Conservation (phyloP, 1,140 invertebrate species). For the Zaprionus inermis region DNA sequence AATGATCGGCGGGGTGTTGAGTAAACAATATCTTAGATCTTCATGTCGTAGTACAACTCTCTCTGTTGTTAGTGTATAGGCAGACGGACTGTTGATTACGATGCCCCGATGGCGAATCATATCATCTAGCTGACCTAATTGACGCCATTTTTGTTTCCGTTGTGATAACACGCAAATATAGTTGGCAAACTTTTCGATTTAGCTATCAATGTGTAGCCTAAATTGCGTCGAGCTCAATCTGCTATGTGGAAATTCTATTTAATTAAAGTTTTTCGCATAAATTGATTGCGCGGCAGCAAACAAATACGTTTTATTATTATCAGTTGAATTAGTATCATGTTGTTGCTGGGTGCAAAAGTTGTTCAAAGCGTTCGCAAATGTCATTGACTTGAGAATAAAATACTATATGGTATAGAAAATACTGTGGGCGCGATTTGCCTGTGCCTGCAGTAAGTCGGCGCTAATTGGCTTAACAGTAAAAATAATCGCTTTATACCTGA, state of each 20-base stretch:
- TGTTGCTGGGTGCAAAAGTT: slow-evolving; percentile 5
- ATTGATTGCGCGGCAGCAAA: slow-evolving; percentile 5
- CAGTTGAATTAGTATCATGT: not conserved
- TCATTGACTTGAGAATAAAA: slow-evolving; percentile 52
- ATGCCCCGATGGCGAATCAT: not conserved
- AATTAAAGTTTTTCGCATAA: not conserved
- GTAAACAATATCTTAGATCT: not conserved
- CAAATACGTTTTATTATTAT: slow-evolving; percentile 6
- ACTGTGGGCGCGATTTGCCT: not conserved
- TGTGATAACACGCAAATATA: not conserved
- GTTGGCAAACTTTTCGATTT: slow-evolving; percentile 1
- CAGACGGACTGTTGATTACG: not conserved
- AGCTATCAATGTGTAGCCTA: not conserved
- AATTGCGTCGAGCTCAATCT: not conserved
- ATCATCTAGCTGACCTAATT: not conserved
- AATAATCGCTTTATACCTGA: slow-evolving; percentile 50
- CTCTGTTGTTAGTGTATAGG: not conserved
- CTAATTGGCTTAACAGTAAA: slow-evolving; percentile 69
- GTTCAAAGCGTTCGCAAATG: slow-evolving; percentile 23
- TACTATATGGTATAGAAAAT: slow-evolving; percentile 1
- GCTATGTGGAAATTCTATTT: not conserved
- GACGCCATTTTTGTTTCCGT: not conserved
- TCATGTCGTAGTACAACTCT: not conserved
- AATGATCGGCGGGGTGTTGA: too few species aligned
- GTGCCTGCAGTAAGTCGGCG: slow-evolving; percentile 28